Percentiles rank a stretch among this genome's conserved stretches.
phyloP scores from a whole-genome alignment of 2,888 invertebrate species.

The Hypomecis punctinalis region DNA sequence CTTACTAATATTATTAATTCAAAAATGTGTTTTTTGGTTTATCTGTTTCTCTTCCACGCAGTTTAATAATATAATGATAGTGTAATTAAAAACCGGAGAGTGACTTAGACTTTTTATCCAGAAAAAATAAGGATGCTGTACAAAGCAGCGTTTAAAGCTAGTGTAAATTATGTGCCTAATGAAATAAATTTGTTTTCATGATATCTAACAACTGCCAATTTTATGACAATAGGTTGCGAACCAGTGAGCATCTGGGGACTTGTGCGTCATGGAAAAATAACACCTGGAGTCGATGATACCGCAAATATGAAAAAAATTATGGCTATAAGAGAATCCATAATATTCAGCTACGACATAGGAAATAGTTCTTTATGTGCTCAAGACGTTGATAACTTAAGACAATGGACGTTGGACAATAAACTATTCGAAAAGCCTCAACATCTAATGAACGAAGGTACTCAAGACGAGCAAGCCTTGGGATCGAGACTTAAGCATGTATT shows the following conservation, averaged over 20 bases:
- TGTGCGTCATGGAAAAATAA: conserved; percentile 65
- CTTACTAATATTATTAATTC: too few species aligned
- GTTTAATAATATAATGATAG: too few species aligned
- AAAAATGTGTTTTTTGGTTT: too few species aligned
- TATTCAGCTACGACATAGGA: conserved; percentile 63
- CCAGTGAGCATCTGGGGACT: conserved; percentile 73
- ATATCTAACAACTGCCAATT: too few species aligned
- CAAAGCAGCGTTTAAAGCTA: too few species aligned
- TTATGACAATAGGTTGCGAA: conserved; percentile 62
- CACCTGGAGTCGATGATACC: conserved; percentile 55
- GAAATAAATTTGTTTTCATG: too few species aligned
- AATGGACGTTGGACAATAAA: conserved; percentile 58
- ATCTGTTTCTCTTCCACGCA: too few species aligned
- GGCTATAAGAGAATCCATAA: conserved; percentile 58
- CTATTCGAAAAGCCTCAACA: conserved; percentile 59
- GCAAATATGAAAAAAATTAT: conserved; percentile 62
- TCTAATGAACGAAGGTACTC: conserved; percentile 76
- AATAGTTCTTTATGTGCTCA: conserved; percentile 73
- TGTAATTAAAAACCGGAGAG: too few species aligned
- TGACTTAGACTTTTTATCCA: too few species aligned
- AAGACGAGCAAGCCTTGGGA: conserved; percentile 87
- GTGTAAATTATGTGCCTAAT: too few species aligned
- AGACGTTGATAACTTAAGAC: conserved; percentile 70
- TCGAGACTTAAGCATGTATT: conserved; percentile 67
- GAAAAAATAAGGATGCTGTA: too few species aligned